A percentile compares a stretch with the other conserved stretches of the same genome.
Conservation (phyloP, 1,140 invertebrate genomes). For the Bombus pyrosoma region DNA sequence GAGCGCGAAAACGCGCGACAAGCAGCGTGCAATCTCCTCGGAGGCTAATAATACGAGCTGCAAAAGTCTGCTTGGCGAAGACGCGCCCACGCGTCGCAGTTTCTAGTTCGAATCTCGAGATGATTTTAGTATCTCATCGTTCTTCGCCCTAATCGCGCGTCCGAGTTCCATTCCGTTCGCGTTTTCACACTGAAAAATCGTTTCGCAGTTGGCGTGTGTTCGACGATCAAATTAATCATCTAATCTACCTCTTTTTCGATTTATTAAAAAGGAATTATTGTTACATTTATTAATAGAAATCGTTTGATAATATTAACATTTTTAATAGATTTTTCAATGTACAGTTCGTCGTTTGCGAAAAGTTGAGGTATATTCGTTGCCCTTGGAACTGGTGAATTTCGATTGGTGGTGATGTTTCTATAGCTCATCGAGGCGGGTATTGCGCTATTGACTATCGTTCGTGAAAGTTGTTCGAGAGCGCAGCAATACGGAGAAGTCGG, state of each 20-base stretch:
- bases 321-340: no score
- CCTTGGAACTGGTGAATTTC: no score
- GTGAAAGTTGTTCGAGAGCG: constrained; percentile 15
- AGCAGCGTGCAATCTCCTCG: constrained; percentile 48
- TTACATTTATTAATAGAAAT: no score
- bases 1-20: constrained; percentile 51
- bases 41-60: constrained; percentile 72
- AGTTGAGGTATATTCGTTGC: neutral
- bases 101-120: constrained; percentile 65
- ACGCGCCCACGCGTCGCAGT: constrained; percentile 67
- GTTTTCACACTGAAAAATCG: neutral
- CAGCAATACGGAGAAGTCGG: constrained; percentile 70
- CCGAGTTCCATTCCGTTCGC: neutral
- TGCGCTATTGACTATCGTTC: neutral
- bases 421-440: neutral
- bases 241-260: no score
- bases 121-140: constrained; percentile 70
- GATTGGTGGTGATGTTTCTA: neutral
- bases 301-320: no score
- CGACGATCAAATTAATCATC: no score
- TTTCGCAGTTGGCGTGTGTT: neutral
- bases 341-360: neutral
- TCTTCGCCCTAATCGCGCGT: constrained; percentile 54
- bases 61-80: constrained; percentile 55
- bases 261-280: no score